Percentiles rank a stretch among this genome's conserved stretches.
phyloP scores from a whole-genome alignment of 2,113 vertebrate species.

The Trichechus manatus region DNA sequence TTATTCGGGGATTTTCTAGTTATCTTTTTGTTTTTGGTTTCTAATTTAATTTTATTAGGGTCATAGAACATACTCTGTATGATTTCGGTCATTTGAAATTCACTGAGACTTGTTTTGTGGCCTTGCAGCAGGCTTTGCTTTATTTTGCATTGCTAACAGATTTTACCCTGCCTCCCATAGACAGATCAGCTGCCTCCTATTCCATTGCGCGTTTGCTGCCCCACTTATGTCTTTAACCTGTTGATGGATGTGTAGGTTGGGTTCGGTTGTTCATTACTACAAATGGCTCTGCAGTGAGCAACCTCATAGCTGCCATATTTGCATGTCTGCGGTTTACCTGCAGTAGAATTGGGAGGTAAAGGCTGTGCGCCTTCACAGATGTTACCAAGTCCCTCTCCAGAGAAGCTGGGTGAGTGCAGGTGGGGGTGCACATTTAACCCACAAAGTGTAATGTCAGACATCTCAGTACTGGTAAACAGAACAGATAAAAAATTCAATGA shows the following conservation, averaged over 20 bases:
- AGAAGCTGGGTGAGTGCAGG: not conserved
- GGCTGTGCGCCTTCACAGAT: rapidly evolving
- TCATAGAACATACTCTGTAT: not conserved
- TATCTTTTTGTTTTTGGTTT: not conserved
- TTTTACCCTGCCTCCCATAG: too few species aligned
- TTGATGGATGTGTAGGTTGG: rapidly evolving
- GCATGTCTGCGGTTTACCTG: not conserved
- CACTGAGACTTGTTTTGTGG: too few species aligned
- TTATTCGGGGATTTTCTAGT: not conserved
- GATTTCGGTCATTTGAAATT: too few species aligned
- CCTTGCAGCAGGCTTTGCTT: rapidly evolving
- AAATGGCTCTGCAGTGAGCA: not conserved
- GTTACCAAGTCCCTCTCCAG: rapidly evolving
- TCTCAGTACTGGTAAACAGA: rapidly evolving
- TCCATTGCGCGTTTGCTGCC: rapidly evolving
- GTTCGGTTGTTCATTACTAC: not conserved
- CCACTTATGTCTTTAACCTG: not conserved
- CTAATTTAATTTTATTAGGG: not conserved
- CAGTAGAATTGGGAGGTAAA: not conserved
- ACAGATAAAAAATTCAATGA: rapidly evolving
- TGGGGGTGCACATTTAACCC: not conserved
- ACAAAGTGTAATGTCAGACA: not conserved
- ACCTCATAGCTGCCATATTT: rapidly evolving
- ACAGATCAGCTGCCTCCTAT: rapidly evolving
- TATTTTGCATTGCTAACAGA: not conserved